phyloP scores from a whole-genome alignment of 2,113 vertebrate genomes.

The Embiotoca jacksoni region DNA sequence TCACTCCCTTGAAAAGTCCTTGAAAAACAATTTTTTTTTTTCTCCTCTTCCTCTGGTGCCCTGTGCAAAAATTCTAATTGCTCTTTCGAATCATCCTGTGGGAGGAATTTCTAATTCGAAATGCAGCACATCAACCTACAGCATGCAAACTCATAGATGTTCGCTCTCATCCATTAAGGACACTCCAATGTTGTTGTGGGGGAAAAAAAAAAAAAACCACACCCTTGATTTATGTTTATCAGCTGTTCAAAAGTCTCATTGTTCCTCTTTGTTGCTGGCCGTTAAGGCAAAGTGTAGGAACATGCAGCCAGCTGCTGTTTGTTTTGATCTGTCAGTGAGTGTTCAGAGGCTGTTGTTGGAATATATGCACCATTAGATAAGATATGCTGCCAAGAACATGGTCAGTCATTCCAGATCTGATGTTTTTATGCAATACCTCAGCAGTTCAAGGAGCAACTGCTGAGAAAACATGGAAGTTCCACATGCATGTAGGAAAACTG shows the following conservation, averaged over 20 bases:
- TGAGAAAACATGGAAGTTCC: slow-evolving; percentile 13
- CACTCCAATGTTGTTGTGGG: slow-evolving; percentile 14
- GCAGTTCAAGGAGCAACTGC: slow-evolving; percentile 42
- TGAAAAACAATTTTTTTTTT: slow-evolving; percentile 66
- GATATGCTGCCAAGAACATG: slow-evolving; percentile 52
- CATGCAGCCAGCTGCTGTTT: slow-evolving; percentile 55
- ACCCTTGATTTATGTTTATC: neutral
- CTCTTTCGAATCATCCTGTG: slow-evolving; percentile 46
- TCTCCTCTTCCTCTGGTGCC: slow-evolving; percentile 32
- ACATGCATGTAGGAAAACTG: slow-evolving; percentile 12
- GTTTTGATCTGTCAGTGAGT: slow-evolving; percentile 33
- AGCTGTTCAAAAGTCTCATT: neutral
- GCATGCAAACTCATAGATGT: slow-evolving; percentile 25
- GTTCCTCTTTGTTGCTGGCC: slow-evolving; percentile 43
- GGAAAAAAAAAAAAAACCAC: neutral
- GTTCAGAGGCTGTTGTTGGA: slow-evolving; percentile 48
- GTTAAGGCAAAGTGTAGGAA: slow-evolving; percentile 22
- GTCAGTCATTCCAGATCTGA: slow-evolving; percentile 38
- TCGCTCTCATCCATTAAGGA: slow-evolving; percentile 22
- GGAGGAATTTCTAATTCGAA: slow-evolving; percentile 51
- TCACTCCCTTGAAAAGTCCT: slow-evolving; percentile 77
- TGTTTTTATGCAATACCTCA: slow-evolving; percentile 48
- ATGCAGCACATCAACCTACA: slow-evolving; percentile 20
- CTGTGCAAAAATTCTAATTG: slow-evolving; percentile 66
- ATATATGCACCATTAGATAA: slow-evolving; percentile 56